Conservation (phyloP, 35 echinoderm and acorn worm species). For the Nesometra sesokonis region DNA sequence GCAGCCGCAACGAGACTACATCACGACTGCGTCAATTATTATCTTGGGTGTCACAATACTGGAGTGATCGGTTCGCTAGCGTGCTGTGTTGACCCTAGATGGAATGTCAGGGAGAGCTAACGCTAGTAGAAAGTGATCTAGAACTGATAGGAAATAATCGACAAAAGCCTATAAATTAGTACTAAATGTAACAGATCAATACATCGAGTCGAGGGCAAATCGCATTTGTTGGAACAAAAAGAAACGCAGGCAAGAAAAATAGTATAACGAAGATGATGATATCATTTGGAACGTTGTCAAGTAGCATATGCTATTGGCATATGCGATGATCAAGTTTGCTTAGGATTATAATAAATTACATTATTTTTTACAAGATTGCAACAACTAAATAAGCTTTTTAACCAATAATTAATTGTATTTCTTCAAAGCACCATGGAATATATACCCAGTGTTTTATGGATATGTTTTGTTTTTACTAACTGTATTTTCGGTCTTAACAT, state of each 20-base stretch:
- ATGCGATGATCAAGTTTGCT: too few relatives aligned
- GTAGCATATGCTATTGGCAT: too few relatives aligned
- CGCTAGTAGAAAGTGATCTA: not conserved
- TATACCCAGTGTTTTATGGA: not conserved
- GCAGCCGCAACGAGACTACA: not conserved
- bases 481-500: not conserved
- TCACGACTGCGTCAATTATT: not conserved
- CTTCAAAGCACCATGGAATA: not conserved
- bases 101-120: not conserved
- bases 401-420: too few relatives aligned
- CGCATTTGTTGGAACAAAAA: too few relatives aligned
- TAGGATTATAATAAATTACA: too few relatives aligned
- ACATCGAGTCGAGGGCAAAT: too few relatives aligned
- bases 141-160: not conserved
- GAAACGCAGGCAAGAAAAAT: too few relatives aligned
- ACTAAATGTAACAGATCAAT: too few relatives aligned
- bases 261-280: too few relatives aligned
- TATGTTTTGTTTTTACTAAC: not conserved
- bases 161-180: not conserved
- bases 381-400: too few relatives aligned
- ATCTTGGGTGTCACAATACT: not conserved
- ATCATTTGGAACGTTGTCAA: too few relatives aligned
- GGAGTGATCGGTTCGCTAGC: not conserved
- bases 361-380: too few relatives aligned
- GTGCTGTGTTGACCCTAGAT: not conserved